phyloP scores from a whole-genome alignment of 2,888 invertebrate species.

The Conchocele bisecta region DNA sequence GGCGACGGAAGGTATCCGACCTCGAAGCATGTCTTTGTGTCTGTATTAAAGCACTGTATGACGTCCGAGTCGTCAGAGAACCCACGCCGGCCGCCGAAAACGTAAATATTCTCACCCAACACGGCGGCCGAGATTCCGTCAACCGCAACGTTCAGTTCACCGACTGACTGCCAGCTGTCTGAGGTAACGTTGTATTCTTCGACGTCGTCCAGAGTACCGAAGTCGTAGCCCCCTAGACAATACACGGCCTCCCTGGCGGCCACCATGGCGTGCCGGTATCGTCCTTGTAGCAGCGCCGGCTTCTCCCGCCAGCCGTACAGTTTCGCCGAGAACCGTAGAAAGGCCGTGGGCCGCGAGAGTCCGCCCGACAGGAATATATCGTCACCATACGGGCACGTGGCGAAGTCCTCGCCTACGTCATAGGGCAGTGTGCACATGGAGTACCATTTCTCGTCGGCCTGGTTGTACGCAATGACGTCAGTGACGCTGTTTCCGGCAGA shows the following conservation, averaged over 20 bases:
- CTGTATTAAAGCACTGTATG: conserved; percentile 61
- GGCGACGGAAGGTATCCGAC: conserved; percentile 52
- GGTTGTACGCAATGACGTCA: conserved; percentile 53
- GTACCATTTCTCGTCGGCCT: conserved; percentile 51
- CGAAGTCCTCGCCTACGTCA: conserved; percentile 61
- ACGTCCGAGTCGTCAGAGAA: conserved; percentile 49
- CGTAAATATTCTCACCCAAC: conserved; percentile 48
- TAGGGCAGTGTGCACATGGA: conserved; percentile 47
- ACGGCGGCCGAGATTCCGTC: conserved; percentile 54
- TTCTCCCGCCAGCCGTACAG: conserved; percentile 57
- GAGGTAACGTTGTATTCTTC: conserved; percentile 58
- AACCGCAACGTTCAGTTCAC: conserved; percentile 53
- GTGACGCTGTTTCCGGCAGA: conserved; percentile 13
- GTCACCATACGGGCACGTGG: conserved; percentile 58
- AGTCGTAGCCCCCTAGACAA: conserved; percentile 59
- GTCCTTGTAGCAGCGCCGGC: conserved; percentile 41
- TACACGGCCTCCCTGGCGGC: conserved; percentile 49
- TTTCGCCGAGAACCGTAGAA: conserved; percentile 54
- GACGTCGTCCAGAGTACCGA: conserved; percentile 50
- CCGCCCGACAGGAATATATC: conserved; percentile 64
- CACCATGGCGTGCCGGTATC: conserved; percentile 63
- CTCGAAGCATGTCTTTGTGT: conserved; percentile 37
- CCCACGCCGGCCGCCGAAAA: conserved; percentile 62
- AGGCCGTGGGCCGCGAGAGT: conserved; percentile 33
- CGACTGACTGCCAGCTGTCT: conserved; percentile 54